phyloP scores from a whole-genome alignment of 2,797 vertebrate species.

The Vireo griseus region DNA sequence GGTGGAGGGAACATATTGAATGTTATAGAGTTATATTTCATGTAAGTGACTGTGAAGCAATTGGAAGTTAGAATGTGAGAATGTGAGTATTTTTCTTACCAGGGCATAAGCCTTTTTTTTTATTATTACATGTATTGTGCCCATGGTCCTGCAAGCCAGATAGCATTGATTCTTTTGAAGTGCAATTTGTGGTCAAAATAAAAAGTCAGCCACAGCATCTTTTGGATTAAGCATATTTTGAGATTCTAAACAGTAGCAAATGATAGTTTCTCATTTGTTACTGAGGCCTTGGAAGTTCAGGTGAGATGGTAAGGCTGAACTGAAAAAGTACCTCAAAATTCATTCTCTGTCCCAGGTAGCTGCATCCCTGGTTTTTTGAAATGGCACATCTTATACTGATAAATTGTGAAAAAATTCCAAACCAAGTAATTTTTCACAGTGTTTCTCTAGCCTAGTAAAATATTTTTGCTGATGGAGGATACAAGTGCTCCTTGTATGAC shows the following conservation, averaged over 20 bases:
- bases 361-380: not conserved
- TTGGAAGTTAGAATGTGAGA: not conserved
- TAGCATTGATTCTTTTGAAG: not conserved
- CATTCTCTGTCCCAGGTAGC: not conserved
- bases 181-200: not conserved
- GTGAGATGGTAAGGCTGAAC: not conserved
- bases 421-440: not conserved
- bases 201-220: not conserved
- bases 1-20: not conserved
- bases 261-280: not conserved
- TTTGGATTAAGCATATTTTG: not conserved
- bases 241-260: not conserved
- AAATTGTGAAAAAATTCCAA: not conserved
- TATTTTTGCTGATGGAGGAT: conserved; percentile 12
- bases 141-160: not conserved
- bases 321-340: not conserved
- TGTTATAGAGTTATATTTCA: not conserved
- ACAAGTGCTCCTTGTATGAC: not conserved
- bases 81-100: not conserved
- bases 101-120: not conserved
- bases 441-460: not conserved
- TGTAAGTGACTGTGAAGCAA: not conserved
- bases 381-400: not conserved
- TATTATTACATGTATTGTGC: not conserved
- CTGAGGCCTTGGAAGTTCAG: not conserved